These are phyloP conservation scores for Hartigia nigra DNA, from an alignment of 2,888 invertebrate species.

Conservation along the genomic window DNA sequence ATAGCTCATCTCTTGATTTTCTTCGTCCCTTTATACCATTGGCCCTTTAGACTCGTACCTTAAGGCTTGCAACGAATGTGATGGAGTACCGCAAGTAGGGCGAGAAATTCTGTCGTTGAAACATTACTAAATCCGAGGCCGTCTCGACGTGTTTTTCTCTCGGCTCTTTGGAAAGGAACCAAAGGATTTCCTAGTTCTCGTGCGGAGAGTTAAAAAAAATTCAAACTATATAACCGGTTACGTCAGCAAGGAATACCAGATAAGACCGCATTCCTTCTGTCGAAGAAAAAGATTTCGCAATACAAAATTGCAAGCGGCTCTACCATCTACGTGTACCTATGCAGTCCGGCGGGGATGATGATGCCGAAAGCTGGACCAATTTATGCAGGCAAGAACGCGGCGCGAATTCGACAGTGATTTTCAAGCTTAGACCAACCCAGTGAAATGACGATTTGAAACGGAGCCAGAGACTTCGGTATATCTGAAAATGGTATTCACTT, in stretches of 20 bases:
- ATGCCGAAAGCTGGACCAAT: background rate
- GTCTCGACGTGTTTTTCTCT: constrained; percentile 9
- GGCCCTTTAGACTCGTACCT: background rate
- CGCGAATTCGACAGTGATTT: background rate
- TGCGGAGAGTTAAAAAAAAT: background rate
- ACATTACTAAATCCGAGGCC: background rate
- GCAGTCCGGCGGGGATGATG: background rate
- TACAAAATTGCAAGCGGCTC: background rate
- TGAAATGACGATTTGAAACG: background rate
- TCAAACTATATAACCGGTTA: background rate
- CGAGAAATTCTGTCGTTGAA: background rate
- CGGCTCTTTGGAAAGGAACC: constrained; percentile 2
- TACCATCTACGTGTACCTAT: background rate
- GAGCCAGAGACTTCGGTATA: background rate
- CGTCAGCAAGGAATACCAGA: background rate
- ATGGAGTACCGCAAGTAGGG: background rate
- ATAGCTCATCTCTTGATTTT: background rate
- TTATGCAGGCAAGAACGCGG: background rate
- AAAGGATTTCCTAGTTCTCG: constrained; percentile 5
- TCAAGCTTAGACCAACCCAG: background rate
- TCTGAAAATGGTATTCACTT: background rate
- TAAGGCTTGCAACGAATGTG: background rate
- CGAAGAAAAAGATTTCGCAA: background rate
- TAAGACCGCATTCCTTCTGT: background rate
- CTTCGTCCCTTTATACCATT: background rate